Percentiles rank a stretch among this genome's conserved stretches.
Evolutionary conservation across 2,113 vertebrate genomes (phyloP).

Genomic region (Eira barbara): DNA sequence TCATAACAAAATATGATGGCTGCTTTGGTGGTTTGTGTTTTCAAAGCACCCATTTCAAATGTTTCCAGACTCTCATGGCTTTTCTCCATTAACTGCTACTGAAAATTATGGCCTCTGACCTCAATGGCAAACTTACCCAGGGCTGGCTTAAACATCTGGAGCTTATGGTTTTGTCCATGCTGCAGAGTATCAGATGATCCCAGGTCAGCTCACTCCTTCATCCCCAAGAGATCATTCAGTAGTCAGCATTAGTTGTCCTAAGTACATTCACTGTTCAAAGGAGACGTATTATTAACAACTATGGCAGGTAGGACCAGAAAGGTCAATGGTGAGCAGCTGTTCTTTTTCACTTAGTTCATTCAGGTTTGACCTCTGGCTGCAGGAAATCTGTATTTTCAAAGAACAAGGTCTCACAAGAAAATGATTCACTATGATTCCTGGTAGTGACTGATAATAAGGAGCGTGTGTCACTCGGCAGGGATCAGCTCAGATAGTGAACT

Average conservation of each 20-base stretch:
- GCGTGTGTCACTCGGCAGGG: neutral
- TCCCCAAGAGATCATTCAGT: neutral
- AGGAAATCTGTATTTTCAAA: neutral
- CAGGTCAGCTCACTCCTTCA: neutral
- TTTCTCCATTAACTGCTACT: neutral
- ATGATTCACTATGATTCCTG: neutral
- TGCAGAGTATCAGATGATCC: neutral
- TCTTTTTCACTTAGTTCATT: neutral
- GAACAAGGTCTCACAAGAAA: neutral
- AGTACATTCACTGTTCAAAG: neutral
- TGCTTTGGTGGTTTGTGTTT: neutral
- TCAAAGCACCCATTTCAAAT: neutral
- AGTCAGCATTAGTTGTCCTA: neutral
- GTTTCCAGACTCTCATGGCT: neutral
- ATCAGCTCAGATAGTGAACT: constrained; percentile 45
- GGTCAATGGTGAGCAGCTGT: neutral
- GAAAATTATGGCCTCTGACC: neutral
- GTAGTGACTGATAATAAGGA: neutral
- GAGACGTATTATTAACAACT: neutral
- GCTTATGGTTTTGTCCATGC: neutral
- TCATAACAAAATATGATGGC: neutral
- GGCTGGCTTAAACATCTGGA: neutral
- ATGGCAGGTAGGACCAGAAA: neutral
- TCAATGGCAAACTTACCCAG: neutral
- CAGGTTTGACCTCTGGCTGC: neutral